Conservation (phyloP, 2,797 vertebrate genomes). For the Sebastes diaconus region DNA sequence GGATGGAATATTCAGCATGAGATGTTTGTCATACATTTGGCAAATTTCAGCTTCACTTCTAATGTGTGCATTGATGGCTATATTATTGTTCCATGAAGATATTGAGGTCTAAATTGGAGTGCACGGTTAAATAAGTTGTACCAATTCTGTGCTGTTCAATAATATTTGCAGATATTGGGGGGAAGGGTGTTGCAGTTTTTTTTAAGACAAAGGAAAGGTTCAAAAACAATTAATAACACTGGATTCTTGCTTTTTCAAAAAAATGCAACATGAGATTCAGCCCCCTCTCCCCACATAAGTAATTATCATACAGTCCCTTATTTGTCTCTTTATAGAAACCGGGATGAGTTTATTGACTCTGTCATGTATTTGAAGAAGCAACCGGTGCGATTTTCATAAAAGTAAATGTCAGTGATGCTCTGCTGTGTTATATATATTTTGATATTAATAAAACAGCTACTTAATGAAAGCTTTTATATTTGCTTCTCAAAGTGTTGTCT, state of each 20-base stretch:
- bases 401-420: not conserved
- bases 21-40: not conserved
- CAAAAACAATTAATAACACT: too few relatives aligned
- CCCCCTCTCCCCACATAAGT: not conserved
- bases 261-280: too few relatives aligned
- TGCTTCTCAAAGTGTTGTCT: not conserved
- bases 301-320: not conserved
- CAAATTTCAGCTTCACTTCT: not conserved
- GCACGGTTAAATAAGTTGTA: not conserved
- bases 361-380: not conserved
- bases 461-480: not conserved
- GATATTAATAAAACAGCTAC: not conserved
- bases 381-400: not conserved
- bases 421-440: not conserved
- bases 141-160: not conserved
- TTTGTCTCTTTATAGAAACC: not conserved
- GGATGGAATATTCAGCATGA: not conserved
- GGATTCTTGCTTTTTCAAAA: too few relatives aligned
- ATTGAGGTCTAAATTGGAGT: not conserved
- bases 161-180: not conserved
- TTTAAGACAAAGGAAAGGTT: too few relatives aligned
- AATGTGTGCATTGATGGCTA: not conserved
- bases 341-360: not conserved
- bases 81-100: not conserved
- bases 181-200: too few relatives aligned